Evolutionary conservation across 2,113 vertebrate species (phyloP), one percentile per base, ranked within the genome.

Genomic region (Heterochromis multidens): DNA sequence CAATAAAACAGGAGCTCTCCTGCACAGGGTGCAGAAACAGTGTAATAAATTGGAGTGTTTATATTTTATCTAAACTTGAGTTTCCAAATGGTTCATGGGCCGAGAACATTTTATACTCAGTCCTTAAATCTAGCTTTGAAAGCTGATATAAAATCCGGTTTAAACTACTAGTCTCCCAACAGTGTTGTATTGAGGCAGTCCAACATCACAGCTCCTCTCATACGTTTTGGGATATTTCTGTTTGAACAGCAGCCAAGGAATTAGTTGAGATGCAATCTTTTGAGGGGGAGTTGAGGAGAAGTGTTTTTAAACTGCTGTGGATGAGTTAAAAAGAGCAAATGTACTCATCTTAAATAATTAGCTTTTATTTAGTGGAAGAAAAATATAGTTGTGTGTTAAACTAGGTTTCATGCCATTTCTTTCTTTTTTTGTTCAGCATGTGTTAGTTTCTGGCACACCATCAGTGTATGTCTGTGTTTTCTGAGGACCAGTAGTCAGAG

Each of bases 391-490:
- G 9, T 8, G 56, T 72, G 27, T 63, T 87, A 37, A 59, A 23
- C 57, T 23, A 25, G 40, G 33, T 62, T 11, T 52, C 33, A 1
- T 77, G 25, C 23, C 59, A 35, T 35, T 79, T 60, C 4, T 49
- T 40, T 37, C 31, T 37, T 3, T 54, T 40, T 59, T 49, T 57
- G 31, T 58, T 31, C 49, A 76, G 13, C 76, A 72, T 72, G 61
- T 59, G 35, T 72, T 49, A 25, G 19, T 35, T 70, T 85, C 46
- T 78, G 33, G 52, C 54, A 17, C 21, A 74, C 29, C 78, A 82
- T 87, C 78, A 49, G 65, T 84, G 63, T 80, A 87, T 19, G 11
- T 89, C 80, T 49, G 27, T 76, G 78, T 88, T 92, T 91, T 70
- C 81, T 82, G 90, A 91, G 82, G 29, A 74, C 79, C 72, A 67